Evolutionary conservation across 2,113 vertebrate genomes (phyloP), one percentile per base, ranked within the genome.

Genomic region (Semicossyphus pulcher): DNA sequence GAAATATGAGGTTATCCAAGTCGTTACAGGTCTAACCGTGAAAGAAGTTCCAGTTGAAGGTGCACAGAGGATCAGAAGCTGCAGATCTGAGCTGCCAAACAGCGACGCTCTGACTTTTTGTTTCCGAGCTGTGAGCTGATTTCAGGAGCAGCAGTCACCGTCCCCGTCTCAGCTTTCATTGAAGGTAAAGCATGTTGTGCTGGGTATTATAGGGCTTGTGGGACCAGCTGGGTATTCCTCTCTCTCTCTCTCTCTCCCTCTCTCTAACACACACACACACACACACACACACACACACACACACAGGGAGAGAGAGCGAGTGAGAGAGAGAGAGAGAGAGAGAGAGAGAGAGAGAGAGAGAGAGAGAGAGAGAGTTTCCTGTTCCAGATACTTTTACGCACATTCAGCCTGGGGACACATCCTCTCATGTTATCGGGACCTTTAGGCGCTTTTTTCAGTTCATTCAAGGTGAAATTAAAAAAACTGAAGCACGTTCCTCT

Each of bases 121-220:
- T 85, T 62, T 81, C 74, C 75, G 41, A 65, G 75, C 79, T 77
- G 54, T 48, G 88, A 83, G 76, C 72, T 18, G 88, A 79, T 85
- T 68, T 88, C 12, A 69, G 80, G 78, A 53, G 44, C 23, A 14
- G 71, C 92, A 84, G 89, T 87, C 90, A 87, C 91, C 85, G 78
- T 84, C 31, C 88, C 36, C 86, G 61, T 53, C 93, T 86, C 76
- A 70, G 76, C 42, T 91, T 89, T 91, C 93, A 91, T 86, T 92
- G 91, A 92, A 90, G 86, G 90, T 89, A 76, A 89, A 92, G 89
- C 88, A 82, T 81, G 87, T 90, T 80, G 88, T 86, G 88, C 88
- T 88, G 88, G 78, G 85, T 91, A 87, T 92, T 93, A 93, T 93
- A 93, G 89, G 91, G 87, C 84, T 89, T 73, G 79, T 78, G 89